Evolutionary conservation across 2,113 vertebrate genomes (phyloP).

Genomic region (pig (Sus scrofa)): DNA sequence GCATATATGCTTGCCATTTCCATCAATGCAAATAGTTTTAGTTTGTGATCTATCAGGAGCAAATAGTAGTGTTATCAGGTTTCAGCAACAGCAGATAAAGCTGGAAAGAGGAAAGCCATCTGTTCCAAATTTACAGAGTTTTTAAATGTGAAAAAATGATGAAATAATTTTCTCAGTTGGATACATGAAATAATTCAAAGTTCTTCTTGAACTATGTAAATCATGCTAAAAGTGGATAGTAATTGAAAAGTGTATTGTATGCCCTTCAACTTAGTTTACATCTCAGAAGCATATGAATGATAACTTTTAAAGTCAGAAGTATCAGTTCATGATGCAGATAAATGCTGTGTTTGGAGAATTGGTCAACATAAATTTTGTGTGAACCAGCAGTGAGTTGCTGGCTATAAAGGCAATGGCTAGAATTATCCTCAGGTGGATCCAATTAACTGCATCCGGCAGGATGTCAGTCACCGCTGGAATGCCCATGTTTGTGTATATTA

Average conservation of each 20-base stretch:
- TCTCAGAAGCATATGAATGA: neutral
- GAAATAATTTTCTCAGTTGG: neutral
- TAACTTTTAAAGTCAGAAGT: conserved; percentile 28
- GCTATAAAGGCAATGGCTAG: neutral
- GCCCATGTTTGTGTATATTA: conserved; percentile 52
- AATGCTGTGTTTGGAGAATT: neutral
- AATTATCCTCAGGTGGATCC: conserved; percentile 73
- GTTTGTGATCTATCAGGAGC: neutral
- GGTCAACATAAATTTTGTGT: neutral
- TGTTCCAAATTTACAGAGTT: conserved; percentile 28
- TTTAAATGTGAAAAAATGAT: conserved; percentile 22
- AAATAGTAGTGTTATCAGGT: neutral
- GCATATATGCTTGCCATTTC: neutral
- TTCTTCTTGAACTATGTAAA: conserved; percentile 55
- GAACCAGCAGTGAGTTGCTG: neutral
- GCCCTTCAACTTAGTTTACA: neutral
- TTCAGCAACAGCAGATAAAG: neutral
- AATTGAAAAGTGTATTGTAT: conserved; percentile 25
- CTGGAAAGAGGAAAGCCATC: neutral
- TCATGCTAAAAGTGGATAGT: neutral
- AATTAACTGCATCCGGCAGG: conserved; percentile 63
- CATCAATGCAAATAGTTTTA: conserved; percentile 20
- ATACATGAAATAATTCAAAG: neutral
- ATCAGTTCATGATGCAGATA: neutral
- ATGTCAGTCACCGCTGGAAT: conserved; percentile 52